Conservation (phyloP, 1,140 invertebrate species). For the Drosophila ohnishii region DNA sequence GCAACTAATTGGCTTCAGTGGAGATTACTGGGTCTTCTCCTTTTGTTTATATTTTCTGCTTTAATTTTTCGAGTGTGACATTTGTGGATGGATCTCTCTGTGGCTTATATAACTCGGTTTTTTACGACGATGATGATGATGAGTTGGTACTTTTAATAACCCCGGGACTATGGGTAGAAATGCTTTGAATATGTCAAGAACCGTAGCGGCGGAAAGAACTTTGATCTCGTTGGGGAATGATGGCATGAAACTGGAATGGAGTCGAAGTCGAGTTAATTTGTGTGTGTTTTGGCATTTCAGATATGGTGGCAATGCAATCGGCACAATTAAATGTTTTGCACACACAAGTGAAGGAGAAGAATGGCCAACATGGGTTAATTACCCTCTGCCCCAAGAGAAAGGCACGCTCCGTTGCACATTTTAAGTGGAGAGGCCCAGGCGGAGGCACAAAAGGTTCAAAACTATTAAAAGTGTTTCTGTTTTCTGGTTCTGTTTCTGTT, state of each 20-base stretch:
- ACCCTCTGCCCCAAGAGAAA: constrained; percentile 58
- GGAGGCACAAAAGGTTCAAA: constrained; percentile 67
- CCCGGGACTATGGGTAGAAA: constrained; percentile 37
- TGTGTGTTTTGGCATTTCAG: constrained; percentile 64
- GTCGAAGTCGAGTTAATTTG: constrained; percentile 46
- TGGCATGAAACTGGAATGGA: constrained; percentile 1
- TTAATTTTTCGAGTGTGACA: constrained; percentile 63
- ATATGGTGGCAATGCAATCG: constrained; percentile 74
- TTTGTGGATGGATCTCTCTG: constrained; percentile 46
- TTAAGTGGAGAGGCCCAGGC: constrained; percentile 58
- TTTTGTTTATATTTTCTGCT: constrained; percentile 30
- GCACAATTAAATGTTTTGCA: constrained; percentile 80
- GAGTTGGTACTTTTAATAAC: constrained; percentile 65
- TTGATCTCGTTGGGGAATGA: constrained; percentile 51
- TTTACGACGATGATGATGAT: constrained; percentile 34
- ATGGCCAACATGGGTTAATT: constrained; percentile 74
- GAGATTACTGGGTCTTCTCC: constrained; percentile 25
- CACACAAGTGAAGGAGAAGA: constrained; percentile 33
- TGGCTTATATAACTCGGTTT: constrained; percentile 59
- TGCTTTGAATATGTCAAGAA: constrained; percentile 75
- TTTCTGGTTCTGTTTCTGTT: constrained; percentile 34
- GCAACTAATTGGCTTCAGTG: constrained; percentile 67
- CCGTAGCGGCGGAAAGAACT: constrained; percentile 59
- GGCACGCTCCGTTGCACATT: constrained; percentile 77
- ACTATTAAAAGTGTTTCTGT: constrained; percentile 74